Base-by-base conservation (phyloP, 1,140 invertebrate species). In the Danaus plexippus region DNA sequence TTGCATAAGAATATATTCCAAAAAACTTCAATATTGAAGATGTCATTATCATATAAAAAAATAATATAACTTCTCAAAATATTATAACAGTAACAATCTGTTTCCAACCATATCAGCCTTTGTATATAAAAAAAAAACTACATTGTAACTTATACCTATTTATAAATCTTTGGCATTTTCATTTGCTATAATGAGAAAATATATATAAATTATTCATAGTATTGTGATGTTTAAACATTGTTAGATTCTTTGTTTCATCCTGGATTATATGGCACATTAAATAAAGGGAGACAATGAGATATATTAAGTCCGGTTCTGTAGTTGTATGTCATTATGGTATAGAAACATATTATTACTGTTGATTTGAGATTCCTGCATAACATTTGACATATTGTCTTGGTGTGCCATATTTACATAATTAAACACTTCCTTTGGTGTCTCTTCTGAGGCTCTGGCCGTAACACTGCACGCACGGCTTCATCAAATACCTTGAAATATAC, bases 401-500 rank as follows among this genome's bases (percentile, higher is more conserved):
- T 73, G 64, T 66, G 53, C 64, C 59, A 69, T 73, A 82, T 77
- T 92, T 96, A 96, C 90, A 96, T 92, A 77, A 97, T 90, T 87
- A 90, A 90, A 90, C 96, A 97, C 87, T 96, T 97, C 89, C 95
- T 92, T 90, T 97, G 96, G 87, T 95, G 91, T 82, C 95, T 91
- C 87, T 96, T 96, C 74, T 95, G 93, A 40, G 96, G 96, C 87
- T 97, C 95, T 47, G 97, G 97, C 89, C 96, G 91, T 71, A 98
- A 89, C 49, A 98, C 97, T 47, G 97, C 95, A 69, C 97, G 89
- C 22, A 98, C 97, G 22, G 97, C 96, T 90, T 99, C 97, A 76
- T 99, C 97, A 89, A 98, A 99, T 47, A 99, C 97, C 92, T 96
- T 85, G 40, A 74, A 63, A 63, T 50, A 43, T 50, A 15, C 3